Conservation (phyloP, 2,113 vertebrate species). For the Phalacrocorax brasilianus region DNA sequence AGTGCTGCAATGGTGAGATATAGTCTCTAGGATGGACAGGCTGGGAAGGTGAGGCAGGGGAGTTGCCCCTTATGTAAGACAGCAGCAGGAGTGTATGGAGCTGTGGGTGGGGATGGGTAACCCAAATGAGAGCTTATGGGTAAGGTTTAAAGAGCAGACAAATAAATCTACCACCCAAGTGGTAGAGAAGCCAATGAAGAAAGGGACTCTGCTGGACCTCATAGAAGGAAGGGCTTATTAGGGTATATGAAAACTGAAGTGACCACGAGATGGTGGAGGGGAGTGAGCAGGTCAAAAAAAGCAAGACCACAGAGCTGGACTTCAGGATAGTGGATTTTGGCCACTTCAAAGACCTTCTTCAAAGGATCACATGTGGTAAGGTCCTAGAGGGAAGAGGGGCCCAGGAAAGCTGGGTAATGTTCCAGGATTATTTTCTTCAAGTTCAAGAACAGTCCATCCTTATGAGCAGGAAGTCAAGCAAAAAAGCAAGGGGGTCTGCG, state of each 20-base stretch:
- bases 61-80: not conserved
- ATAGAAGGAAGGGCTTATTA: not conserved
- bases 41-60: not conserved
- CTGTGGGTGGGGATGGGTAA: not conserved
- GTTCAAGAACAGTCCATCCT: not conserved
- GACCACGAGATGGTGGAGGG: not conserved
- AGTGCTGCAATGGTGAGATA: not conserved
- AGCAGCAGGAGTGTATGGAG: not conserved
- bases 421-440: not conserved
- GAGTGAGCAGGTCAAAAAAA: not conserved
- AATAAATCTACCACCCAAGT: not conserved
- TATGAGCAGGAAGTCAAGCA: not conserved
- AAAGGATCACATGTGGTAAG: not conserved
- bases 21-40: not conserved
- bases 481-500: not conserved
- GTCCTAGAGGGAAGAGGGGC: not conserved
- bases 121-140: rapidly evolving
- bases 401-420: not conserved
- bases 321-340: not conserved
- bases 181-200: not conserved
- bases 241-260: not conserved
- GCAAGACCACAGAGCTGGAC: not conserved
- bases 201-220: not conserved
- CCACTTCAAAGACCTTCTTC: not conserved
- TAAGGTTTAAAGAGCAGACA: not conserved